Evolutionary conservation across 2,797 vertebrate species (phyloP), one percentile per base, ranked within the genome.

Genomic region (Ataeniobius toweri): DNA sequence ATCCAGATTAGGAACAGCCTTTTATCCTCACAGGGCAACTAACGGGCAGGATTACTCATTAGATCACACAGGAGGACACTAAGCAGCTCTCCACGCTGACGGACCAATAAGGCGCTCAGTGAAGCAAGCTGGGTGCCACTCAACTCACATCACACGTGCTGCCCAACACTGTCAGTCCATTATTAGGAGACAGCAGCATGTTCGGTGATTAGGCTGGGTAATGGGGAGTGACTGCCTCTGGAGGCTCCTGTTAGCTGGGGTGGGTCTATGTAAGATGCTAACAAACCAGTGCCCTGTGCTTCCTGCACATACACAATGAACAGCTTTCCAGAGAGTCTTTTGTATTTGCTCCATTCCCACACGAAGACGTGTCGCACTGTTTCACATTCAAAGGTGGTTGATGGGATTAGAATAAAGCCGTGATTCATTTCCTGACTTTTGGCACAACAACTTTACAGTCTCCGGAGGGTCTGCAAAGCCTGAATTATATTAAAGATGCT

Each of bases 161-260:
- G 87, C 78, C 79, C 85, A 88, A 81, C 73, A 63, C 80, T 90
- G 90, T 87, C 88, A 77, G 87, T 83, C 86, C 85, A 91, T 92
- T 89, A 93, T 86, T 83, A 74, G 88, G 71, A 91, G 91, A 85
- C 89, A 85, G 87, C 86, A 86, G 86, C 83, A 82, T 91, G 88
- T 87, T 89, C 82, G 76, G 83, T 88, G 91, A 91, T 92, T 91
- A 93, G 88, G 81, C 73, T 36, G 84, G 88, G 79, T 92, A 93
- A 93, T 93, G 90, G 89, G 68, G 89, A 89, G 85, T 93, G 88
- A 93, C 91, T 87, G 83, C 85, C 87, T 90, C 90, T 84, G 78
- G 88, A 88, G 85, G 80, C 75, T 84, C 39, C 14, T 71, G 79
- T 75, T 89, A 78, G 83, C 80, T 72, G 76, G 73, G 83, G 82